Evolutionary conservation across 2,888 invertebrate species (phyloP), one percentile per base, ranked within the genome.

Genomic region (Calliopum simillimum): DNA sequence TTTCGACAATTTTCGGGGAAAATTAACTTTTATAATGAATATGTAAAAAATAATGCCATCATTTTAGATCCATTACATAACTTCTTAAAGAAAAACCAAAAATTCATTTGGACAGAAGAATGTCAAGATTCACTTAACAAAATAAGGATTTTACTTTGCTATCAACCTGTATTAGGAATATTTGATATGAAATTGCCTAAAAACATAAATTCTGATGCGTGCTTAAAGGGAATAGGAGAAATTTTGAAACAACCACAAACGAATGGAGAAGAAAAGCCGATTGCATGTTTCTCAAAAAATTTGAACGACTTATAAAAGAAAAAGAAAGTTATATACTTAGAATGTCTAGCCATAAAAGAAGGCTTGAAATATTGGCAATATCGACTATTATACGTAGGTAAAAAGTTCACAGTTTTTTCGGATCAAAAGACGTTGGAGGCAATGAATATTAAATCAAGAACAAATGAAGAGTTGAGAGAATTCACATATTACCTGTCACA

Each of bases 1-100:
- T 46, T 73, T 14, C 41, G 72, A 59, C 71, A 75, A 55, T 73
- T 74, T 72, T 49, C 71, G 53, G 69, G 73, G 53, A 72, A 75
- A 72, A 76, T 71, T 5, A 71, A 72, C 70, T 73, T 74, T 69
- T 75, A 77, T 46, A 53, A 76, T 70, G 56, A 74, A 72, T 75
- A 74, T 8, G 61, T 73, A 33, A 46, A 55, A 70, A 59, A 75
- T 47, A 71, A 71, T n/a, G n/a, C n/a, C n/a, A n/a, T n/a, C n/a
- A n/a, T n/a, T 13, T n/a, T 75, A 41, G 76, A 76, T 13, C 74
- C 74, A 58, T 41, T 75, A 11, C 75, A 74, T 68, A 75, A 75
- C 43, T 51, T 74, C 69, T 49, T 76, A 53, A 72, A 69, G 49
- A 73, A 74, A 73, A 64, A 56, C 3, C 56, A 25, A 61, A 71